Base-by-base conservation (phyloP, 2,797 vertebrate genomes). In the Hybognathus amarus region DNA sequence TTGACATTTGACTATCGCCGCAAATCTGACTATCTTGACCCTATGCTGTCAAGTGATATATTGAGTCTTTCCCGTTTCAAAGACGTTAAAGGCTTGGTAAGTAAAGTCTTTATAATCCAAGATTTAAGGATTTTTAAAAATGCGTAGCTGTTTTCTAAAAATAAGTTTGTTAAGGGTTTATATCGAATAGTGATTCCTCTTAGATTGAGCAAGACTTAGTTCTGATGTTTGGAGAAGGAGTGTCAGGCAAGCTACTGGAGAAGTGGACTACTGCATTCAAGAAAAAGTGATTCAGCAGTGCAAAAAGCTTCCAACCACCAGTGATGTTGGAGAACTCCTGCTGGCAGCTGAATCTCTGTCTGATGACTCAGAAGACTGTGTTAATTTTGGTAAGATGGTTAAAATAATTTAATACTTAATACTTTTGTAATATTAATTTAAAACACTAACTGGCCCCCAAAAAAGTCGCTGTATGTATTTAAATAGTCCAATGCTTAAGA, bases 11-110 rank as follows among this genome's bases (percentile, higher is more conserved):
- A 18, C 36, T 82, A 50, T 47, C 45, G 71, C 8, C 27, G 22
- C 67, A 86, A 87, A 50, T 91, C n/a, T n/a, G n/a, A n/a, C n/a
- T n/a, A n/a, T 54, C 86, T 87, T 12, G 77, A 91, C 61, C 83
- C 83, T 0, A 40, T 66, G 74, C 40, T 3, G 40, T 42, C 40
- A 42, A 3, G 40, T 3, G 40, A 42, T 42, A 3, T 42, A 3
- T 11, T 42, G 10, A 76, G 77, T 15, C 47, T 89, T 91, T 88
- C 83, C 83, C 24, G 27, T 79, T 89, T 91, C 63, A 88, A 89
- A 87, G 88, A 88, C 4, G 5, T 47, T 47, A 47, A 47, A 6
- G 45, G 45, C 5, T 47, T 47, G 45, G 13, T 17, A 47, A 47
- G 40, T 42, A 42, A 42, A 47, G 45, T 47, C 12, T 47, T 47